A percentile compares a stretch with the other conserved stretches of the same genome.
These are phyloP conservation scores for Procambarus clarkii DNA, from an alignment of 1,140 invertebrate genomes.

Conservation along the genomic window DNA sequence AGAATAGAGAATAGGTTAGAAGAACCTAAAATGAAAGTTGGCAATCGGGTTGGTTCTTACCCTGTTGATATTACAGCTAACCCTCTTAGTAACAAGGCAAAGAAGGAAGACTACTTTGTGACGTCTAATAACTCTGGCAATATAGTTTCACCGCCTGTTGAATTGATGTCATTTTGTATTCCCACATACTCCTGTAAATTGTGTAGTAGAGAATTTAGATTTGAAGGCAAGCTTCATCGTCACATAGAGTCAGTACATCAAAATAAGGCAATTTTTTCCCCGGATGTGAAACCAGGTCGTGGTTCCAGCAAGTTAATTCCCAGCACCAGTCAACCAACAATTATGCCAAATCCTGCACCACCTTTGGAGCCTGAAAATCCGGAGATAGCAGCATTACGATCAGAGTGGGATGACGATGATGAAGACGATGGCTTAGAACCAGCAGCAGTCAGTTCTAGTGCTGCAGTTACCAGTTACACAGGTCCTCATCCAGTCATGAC, in stretches of 20 bases:
- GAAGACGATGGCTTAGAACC: conserved; percentile 36
- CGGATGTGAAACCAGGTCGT: conserved; percentile 71
- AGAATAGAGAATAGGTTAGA: not conserved
- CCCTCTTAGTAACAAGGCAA: conserved; percentile 30
- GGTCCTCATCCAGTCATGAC: conserved; percentile 21
- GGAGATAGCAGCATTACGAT: conserved; percentile 70
- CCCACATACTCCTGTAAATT: conserved; percentile 72
- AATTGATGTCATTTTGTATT: conserved; percentile 71
- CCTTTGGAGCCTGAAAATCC: conserved; percentile 60
- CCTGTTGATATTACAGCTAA: conserved; percentile 62
- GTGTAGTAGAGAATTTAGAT: conserved; percentile 71
- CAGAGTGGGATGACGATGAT: conserved; percentile 72
- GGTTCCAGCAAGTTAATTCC: conserved; percentile 31
- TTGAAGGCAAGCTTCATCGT: conserved; percentile 72
- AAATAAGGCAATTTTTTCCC: conserved; percentile 70
- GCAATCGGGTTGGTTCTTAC: conserved; percentile 58
- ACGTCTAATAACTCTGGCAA: conserved; percentile 35
- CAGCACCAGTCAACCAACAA: not conserved
- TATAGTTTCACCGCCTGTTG: conserved; percentile 69
- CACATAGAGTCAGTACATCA: conserved; percentile 72
- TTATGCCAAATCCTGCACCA: not conserved
- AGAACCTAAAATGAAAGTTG: conserved; percentile 58
- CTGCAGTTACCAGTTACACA: not conserved
- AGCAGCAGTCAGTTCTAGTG: not conserved
- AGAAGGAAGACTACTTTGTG: conserved; percentile 63